These are phyloP conservation scores for Bellardia pandia DNA, from an alignment of 2,888 invertebrate species.

Conservation along the genomic window DNA sequence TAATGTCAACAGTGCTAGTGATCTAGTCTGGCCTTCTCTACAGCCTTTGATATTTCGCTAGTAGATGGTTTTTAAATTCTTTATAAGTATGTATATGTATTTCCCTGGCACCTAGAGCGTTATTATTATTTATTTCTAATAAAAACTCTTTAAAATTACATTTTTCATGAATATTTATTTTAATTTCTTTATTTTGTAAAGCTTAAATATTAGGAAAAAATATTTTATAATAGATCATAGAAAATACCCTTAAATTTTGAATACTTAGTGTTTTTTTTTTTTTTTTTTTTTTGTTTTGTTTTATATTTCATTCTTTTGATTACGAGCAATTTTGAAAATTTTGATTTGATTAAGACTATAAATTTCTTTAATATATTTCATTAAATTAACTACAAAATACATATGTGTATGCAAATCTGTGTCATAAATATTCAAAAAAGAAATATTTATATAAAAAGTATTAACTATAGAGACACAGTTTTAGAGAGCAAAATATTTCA, in stretches of 20 bases:
- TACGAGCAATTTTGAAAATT: slow-evolving; percentile 50
- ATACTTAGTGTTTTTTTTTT: slow-evolving; percentile 64
- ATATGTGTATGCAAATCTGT: slow-evolving; percentile 4
- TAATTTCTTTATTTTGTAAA: slow-evolving; percentile 61
- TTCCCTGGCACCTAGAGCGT: no score
- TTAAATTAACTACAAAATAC: slow-evolving; percentile 58
- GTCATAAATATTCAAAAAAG: background rate
- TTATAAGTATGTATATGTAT: no score
- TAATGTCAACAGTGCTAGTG: no score
- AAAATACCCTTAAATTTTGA: slow-evolving; percentile 72
- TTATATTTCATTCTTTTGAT: slow-evolving; percentile 34
- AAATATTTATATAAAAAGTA: slow-evolving; percentile 13
- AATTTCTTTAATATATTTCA: background rate
- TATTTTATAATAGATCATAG: slow-evolving; percentile 71
- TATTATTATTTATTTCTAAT: background rate
- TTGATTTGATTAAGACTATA: slow-evolving; percentile 51
- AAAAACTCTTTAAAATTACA: background rate
- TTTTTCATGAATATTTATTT: slow-evolving; percentile 44
- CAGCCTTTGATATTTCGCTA: no score
- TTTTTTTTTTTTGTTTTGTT: slow-evolving; percentile 29
- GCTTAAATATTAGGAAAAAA: slow-evolving; percentile 70
- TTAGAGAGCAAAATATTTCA: slow-evolving; percentile 45
- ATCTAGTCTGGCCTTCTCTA: no score
- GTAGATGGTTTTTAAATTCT: no score
- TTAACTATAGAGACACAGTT: slow-evolving; percentile 18